Evolutionary conservation across 2,113 vertebrate genomes (phyloP).

Genomic region (Pseudonaja textilis): DNA sequence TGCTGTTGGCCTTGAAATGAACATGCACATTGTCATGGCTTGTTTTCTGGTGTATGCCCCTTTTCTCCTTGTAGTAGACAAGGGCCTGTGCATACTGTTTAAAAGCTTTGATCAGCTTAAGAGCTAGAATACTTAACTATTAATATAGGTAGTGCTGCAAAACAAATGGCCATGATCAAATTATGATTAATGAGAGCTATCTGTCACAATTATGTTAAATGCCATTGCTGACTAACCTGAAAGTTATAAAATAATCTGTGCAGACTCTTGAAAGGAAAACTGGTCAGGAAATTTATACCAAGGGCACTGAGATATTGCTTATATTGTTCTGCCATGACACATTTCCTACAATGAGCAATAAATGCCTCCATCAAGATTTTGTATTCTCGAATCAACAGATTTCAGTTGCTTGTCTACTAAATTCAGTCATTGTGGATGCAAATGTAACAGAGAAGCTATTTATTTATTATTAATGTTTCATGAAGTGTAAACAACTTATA

Average conservation of each 20-base stretch:
- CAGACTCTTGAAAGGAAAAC: not conserved
- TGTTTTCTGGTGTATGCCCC: not conserved
- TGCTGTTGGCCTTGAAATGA: not conserved
- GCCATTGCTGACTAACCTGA: not conserved
- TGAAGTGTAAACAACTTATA: not conserved
- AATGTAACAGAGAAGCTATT: not conserved
- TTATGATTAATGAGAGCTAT: not conserved
- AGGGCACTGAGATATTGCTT: not conserved
- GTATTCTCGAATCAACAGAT: not conserved
- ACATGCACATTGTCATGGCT: not conserved
- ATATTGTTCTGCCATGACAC: not conserved
- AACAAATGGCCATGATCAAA: not conserved
- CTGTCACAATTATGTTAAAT: not conserved
- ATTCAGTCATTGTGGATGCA: not conserved
- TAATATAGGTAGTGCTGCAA: not conserved
- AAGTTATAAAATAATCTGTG: not conserved
- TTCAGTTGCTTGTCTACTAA: not conserved
- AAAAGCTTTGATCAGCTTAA: not conserved
- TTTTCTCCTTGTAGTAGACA: conserved; percentile 8
- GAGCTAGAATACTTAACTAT: not conserved
- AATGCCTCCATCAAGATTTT: not conserved
- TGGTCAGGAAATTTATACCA: not conserved
- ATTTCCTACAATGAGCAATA: not conserved
- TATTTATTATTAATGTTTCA: not conserved
- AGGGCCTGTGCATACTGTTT: not conserved